Conservation (phyloP, 2,797 vertebrate genomes). For the Sebastolobus altivelis region DNA sequence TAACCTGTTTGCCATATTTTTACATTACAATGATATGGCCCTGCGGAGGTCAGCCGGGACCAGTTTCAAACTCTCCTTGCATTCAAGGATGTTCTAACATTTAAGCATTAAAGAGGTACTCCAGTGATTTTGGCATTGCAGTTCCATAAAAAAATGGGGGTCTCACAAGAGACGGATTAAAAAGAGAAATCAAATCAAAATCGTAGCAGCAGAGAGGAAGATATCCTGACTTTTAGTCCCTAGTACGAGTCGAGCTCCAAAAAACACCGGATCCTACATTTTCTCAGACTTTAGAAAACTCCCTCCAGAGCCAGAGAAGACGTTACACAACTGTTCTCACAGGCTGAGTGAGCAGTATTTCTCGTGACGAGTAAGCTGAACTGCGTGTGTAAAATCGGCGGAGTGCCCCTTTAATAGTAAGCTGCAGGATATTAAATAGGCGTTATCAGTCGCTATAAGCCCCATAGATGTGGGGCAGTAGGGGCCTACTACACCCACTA, state of each 20-base stretch:
- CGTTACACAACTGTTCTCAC: background rate
- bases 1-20: background rate
- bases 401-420: background rate
- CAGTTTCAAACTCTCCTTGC: constrained; percentile 11
- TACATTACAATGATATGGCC: background rate
- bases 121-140: constrained; percentile 28
- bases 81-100: constrained; percentile 9
- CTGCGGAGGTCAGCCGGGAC: background rate
- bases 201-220: constrained; percentile 10
- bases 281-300: background rate
- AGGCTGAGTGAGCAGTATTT: background rate
- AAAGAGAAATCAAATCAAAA: constrained; percentile 7
- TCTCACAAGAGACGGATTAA: constrained; percentile 8
- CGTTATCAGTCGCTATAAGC: no score
- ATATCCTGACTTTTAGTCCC: background rate
- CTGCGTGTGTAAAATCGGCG: background rate
- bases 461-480: no score
- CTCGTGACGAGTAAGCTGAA: background rate
- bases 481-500: no score
- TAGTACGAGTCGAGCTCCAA: background rate
- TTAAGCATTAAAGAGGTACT: constrained; percentile 22
- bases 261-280: background rate
- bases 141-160: background rate
- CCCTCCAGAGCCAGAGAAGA: background rate
- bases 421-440: constrained; percentile 1